Conservation (phyloP, 2,113 vertebrate species). For the Petrocephalus zakoni region DNA sequence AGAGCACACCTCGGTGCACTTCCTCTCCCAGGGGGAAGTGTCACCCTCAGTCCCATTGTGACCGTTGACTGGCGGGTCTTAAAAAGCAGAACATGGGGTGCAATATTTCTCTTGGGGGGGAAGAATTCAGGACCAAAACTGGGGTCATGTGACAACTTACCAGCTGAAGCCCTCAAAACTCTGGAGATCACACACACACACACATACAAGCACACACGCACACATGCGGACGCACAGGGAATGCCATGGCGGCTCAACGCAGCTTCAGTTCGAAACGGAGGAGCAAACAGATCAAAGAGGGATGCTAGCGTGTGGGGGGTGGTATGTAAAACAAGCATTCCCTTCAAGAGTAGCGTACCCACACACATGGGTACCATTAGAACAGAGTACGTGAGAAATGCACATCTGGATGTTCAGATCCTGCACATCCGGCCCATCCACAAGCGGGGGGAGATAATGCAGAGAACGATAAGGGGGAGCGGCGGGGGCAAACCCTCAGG, state of each 20-base stretch:
- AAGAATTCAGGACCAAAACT: not conserved
- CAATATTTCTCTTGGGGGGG: not conserved
- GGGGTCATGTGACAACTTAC: not conserved
- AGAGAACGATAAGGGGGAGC: not conserved
- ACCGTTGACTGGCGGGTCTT: not conserved
- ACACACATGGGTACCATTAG: not conserved
- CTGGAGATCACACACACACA: not conserved
- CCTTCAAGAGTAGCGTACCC: not conserved
- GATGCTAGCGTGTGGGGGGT: not conserved
- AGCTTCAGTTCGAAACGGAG: not conserved
- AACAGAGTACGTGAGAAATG: not conserved
- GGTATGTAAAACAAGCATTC: not conserved
- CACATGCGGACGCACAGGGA: not conserved
- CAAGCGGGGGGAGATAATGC: not conserved
- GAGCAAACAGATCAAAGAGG: not conserved
- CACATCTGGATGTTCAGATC: not conserved
- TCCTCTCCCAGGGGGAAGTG: not conserved
- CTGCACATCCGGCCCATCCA: not conserved
- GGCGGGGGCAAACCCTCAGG: not conserved
- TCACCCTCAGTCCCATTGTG: not conserved
- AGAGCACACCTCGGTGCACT: not conserved
- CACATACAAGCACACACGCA: constrained; percentile 3
- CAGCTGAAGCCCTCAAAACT: not conserved
- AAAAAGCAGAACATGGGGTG: not conserved
- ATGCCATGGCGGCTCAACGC: not conserved